Conservation (phyloP, 2,888 invertebrate species). For the Aphidius colemani region DNA sequence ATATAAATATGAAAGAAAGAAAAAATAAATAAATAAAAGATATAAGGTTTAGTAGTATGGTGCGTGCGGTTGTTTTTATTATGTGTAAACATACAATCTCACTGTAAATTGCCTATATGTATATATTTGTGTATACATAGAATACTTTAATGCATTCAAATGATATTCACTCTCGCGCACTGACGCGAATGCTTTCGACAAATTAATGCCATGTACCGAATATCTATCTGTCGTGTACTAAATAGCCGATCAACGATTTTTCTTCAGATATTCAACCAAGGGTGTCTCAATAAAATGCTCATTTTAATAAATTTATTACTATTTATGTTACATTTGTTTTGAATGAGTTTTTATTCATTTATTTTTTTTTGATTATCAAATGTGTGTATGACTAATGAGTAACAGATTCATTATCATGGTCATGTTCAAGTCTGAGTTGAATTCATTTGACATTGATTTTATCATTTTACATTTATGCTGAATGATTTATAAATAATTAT, state of each 20-base stretch:
- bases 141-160: conserved; percentile 47
- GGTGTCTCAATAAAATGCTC: too few relatives aligned
- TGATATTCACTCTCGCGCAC: conserved; percentile 48
- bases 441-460: too few relatives aligned
- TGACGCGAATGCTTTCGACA: conserved; percentile 48
- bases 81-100: conserved; percentile 1
- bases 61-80: conserved; percentile 6
- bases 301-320: too few relatives aligned
- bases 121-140: conserved; percentile 6
- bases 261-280: neutral
- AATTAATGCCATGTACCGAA: conserved; percentile 49
- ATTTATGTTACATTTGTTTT: neutral
- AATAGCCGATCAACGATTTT: conserved; percentile 26
- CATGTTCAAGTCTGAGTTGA: too few relatives aligned
- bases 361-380: neutral
- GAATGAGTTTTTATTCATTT: neutral
- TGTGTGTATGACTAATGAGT: neutral
- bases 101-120: conserved; percentile 10
- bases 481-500: neutral
- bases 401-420: neutral
- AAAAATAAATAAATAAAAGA: too few relatives aligned
- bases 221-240: conserved; percentile 38
- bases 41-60: neutral
- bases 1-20: too few relatives aligned
- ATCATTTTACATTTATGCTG: neutral